Percentiles rank a stretch among this genome's conserved stretches.
phyloP scores from a whole-genome alignment of 2,888 invertebrate genomes.

The Brassicogethes aeneus region DNA sequence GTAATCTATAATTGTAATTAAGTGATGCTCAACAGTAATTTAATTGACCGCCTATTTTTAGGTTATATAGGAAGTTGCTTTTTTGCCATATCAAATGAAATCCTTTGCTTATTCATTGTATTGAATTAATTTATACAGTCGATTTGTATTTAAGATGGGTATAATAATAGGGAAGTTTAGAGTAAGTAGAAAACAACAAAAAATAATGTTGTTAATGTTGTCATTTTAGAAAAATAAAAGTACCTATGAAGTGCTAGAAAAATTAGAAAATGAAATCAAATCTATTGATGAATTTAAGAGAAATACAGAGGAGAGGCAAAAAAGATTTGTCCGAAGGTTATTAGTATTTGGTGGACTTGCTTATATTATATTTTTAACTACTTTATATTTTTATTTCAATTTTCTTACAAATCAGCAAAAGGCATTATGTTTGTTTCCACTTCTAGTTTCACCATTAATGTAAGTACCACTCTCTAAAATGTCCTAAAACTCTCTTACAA shows the following conservation, averaged over 20 bases:
- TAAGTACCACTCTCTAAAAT: constrained; percentile 44
- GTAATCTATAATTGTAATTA: too few species aligned
- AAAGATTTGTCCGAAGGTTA: constrained; percentile 67
- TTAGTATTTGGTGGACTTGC: constrained; percentile 57
- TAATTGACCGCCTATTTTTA: too few species aligned
- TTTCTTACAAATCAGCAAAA: constrained; percentile 70
- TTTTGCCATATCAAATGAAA: too few species aligned
- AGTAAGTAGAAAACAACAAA: constrained; percentile 42
- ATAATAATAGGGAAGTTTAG: constrained; percentile 58
- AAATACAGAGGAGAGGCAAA: constrained; percentile 72
- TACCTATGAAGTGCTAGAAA: constrained; percentile 52
- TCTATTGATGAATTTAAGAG: constrained; percentile 71
- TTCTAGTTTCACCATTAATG: constrained; percentile 75
- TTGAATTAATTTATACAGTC: too few species aligned
- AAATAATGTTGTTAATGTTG: neutral
- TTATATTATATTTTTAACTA: constrained; percentile 60
- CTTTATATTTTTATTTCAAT: constrained; percentile 68
- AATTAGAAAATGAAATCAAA: constrained; percentile 70
- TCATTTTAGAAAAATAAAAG: constrained; percentile 48
- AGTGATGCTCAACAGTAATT: too few species aligned
- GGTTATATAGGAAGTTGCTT: too few species aligned
- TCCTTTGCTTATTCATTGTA: too few species aligned
- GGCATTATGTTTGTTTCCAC: constrained; percentile 66
- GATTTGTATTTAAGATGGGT: too few species aligned
- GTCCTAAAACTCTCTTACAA: neutral